Base-by-base conservation (phyloP, 2,888 invertebrate genomes). In the Bedellia somnulentella region DNA sequence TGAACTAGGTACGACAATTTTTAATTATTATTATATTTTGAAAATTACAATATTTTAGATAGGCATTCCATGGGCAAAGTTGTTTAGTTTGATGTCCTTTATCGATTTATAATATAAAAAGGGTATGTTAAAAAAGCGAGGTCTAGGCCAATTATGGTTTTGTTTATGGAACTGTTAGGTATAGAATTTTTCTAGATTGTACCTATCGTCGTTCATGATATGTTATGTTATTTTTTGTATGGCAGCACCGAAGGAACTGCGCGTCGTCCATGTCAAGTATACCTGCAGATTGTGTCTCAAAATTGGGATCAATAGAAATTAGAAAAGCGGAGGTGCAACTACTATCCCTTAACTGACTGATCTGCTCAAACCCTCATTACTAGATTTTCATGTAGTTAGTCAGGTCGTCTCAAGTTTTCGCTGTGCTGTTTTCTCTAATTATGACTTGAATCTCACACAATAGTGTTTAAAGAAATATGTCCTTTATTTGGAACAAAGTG, bases 251-350 rank as follows among this genome's bases (percentile, higher is more conserved):
- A 40, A 51, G n/a, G n/a, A 50, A 51, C 53, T 60, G 52, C 66
- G 66, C 70, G 68, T 73, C 73, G 73, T 73, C 73, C 71, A 61
- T 71, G 70, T 64, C 70, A 70, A 60, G 63, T 52, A 52, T 57
- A 50, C 55, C 57, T 57, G n/a, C n/a, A n/a, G n/a, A n/a, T n/a
- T 56, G 49, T 61, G 55, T 60, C 57, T 58, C 57, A 56, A 52
- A 44, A 46, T 51, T 48, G 50, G 58, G 68, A 71, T 71, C 71
- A 73, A 73, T 73, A 71, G 50, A 61, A 58, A 58, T 52, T 63
- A 52, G 57, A 66, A 62, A 67, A 66, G 58, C 46, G 48, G 33
- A 36, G 25, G 34, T 37, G 36, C 33, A 33, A 37, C 36, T 18
- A 11, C 35, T 15, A n/a, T n/a, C n/a, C n/a, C n/a, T n/a, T n/a